Conservation (phyloP, 2,888 invertebrate species). For the Drosophila testacea region DNA sequence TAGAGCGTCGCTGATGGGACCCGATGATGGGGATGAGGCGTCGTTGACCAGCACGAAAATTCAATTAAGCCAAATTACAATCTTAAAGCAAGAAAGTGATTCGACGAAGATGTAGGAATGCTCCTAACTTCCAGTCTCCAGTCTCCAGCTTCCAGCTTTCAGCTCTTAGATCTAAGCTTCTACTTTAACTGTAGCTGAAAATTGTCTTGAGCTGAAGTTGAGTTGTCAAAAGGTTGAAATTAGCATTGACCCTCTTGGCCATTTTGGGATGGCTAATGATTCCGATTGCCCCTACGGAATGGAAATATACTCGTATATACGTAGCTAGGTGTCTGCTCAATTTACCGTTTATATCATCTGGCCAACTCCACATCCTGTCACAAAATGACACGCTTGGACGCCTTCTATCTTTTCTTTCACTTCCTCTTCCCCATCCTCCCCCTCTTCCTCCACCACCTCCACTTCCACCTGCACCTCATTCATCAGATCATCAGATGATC, state of each 20-base stretch:
- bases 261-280: constrained; percentile 57
- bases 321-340: constrained; percentile 46
- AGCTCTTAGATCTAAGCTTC: background rate
- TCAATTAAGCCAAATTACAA: constrained; percentile 78
- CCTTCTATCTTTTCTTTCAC: constrained; percentile 16
- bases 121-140: background rate
- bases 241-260: constrained; percentile 71
- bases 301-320: background rate
- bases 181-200: constrained; percentile 9
- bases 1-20: constrained; percentile 43
- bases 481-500: constrained; percentile 23
- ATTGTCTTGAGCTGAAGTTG: constrained; percentile 39
- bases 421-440: background rate
- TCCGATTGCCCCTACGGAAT: constrained; percentile 23
- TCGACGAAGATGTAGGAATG: constrained; percentile 41
- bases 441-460: background rate
- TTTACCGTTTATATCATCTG: constrained; percentile 59
- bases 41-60: constrained; percentile 76
- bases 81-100: constrained; percentile 73
- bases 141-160: background rate
- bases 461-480: background rate
- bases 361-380: constrained; percentile 56
- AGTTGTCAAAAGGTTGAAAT: constrained; percentile 79
- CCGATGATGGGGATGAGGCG: constrained; percentile 46
- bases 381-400: constrained; percentile 52